These are phyloP conservation scores for Trichonephila inaurata DNA, from an alignment of 1,140 invertebrate species.

Conservation along the genomic window DNA sequence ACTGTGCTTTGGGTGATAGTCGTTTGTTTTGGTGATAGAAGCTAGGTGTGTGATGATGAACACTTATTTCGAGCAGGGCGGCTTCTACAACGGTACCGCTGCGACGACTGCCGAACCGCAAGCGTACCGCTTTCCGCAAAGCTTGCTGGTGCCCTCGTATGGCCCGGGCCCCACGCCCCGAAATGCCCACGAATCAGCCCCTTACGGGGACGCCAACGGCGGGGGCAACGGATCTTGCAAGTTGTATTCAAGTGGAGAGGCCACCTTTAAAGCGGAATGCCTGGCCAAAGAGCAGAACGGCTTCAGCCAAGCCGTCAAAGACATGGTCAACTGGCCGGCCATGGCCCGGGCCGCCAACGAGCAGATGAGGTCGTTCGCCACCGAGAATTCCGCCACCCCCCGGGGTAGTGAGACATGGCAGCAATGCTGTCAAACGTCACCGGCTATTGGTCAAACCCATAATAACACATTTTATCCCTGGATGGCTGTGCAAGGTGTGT, in stretches of 20 bases:
- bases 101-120: slow-evolving; percentile 83
- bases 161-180: slow-evolving; percentile 59
- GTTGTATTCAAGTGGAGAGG: slow-evolving; percentile 84
- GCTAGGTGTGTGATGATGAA: slow-evolving; percentile 86
- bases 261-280: slow-evolving; percentile 77
- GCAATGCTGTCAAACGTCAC: slow-evolving; percentile 89
- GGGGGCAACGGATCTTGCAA: slow-evolving; percentile 84
- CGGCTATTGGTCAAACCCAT: slow-evolving; percentile 83
- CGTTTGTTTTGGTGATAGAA: slow-evolving; percentile 2
- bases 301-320: slow-evolving; percentile 76
- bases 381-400: slow-evolving; percentile 82
- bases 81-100: slow-evolving; percentile 89
- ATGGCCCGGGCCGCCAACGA: slow-evolving; percentile 75
- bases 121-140: slow-evolving; percentile 89
- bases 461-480: slow-evolving; percentile 96
- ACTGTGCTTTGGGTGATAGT: slow-evolving; percentile 39
- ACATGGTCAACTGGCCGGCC: slow-evolving; percentile 80
- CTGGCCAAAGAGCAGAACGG: slow-evolving; percentile 77
- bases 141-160: slow-evolving; percentile 82
- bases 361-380: slow-evolving; percentile 80
- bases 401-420: slow-evolving; percentile 86
- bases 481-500: slow-evolving; percentile 97
- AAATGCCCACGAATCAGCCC: slow-evolving; percentile 81
- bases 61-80: slow-evolving; percentile 96
- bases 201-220: slow-evolving; percentile 78